These are phyloP conservation scores for Hirundo rustica DNA, from an alignment of 2,797 vertebrate genomes.

Conservation along the genomic window DNA sequence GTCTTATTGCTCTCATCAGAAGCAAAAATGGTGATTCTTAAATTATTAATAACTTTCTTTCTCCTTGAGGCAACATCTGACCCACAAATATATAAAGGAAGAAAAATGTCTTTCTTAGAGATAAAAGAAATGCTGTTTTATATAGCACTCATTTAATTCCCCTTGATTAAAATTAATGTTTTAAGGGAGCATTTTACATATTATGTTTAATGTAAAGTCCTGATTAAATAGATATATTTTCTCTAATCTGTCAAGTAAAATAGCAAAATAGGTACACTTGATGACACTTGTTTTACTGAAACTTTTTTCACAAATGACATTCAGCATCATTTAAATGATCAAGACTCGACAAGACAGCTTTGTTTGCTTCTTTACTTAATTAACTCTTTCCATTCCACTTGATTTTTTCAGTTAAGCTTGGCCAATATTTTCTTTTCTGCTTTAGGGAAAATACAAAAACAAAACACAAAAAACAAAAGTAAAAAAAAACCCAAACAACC, in stretches of 20 bases:
- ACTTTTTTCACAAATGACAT: background rate
- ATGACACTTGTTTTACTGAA: background rate
- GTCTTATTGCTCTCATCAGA: background rate
- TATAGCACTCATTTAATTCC: background rate
- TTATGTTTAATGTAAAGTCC: background rate
- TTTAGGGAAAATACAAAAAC: background rate
- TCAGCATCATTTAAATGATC: background rate
- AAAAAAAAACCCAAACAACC: background rate
- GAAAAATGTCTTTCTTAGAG: background rate
- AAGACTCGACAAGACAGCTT: background rate
- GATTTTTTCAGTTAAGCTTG: background rate
- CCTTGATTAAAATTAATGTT: background rate
- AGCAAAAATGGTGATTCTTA: background rate
- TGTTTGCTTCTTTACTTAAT: background rate
- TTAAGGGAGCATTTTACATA: background rate
- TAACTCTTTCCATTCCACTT: background rate
- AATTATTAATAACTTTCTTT: conserved; percentile 4
- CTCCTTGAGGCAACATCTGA: conserved; percentile 17
- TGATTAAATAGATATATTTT: background rate
- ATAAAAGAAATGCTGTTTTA: conserved; percentile 6
- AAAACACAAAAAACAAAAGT: no score
- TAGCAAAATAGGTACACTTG: background rate
- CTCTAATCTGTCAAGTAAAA: background rate
- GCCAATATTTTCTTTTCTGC: background rate
- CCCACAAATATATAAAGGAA: background rate